Evolutionary conservation across 2,797 vertebrate species (phyloP), one percentile per base, ranked within the genome.

Genomic region (Myotis pilosus): DNA sequence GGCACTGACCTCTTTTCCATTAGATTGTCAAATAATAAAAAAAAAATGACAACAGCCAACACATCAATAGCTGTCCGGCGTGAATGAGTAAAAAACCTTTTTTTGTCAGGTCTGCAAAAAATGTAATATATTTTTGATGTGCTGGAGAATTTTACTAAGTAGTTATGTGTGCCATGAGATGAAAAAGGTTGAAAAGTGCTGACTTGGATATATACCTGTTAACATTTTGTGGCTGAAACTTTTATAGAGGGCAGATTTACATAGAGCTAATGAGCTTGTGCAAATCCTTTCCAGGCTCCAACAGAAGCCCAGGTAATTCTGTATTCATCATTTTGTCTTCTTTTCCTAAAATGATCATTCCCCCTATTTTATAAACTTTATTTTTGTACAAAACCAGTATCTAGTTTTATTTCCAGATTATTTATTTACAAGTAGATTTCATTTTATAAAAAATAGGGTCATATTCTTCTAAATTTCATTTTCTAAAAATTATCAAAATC

Each of bases 371-470:
- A 62, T 85, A 92, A 78, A 55, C 33, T 60, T 64, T 55, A 89
- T 60, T 28, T 20, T 20, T 53, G 19, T 79, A 60, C 30, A 84
- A 68, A 51, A 53, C 11, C 15, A 92, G 53, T 33, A 64, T 44
- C 16, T 5, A 69, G 9, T 17, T 9, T 28, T 53, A 75, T 81
- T 91, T 89, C 44, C 6, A 91, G 41, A 22, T 90, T 78, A 25
- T 71, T 96, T 92, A 88, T 93, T 87, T 93, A 62, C 6, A 81
- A 89, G 19, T 64, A 82, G 79, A 80, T 94, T 91, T 81, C 6
- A 91, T 74, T 95, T 84, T 72, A 44, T 38, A 36, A 79, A 66
- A 91, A 83, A 41, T 60, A 79, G 60, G 23, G 80, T 91, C 23
- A 75, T 75, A 86, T 5, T 62, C 47, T 55, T 66, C 15, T 47